These are phyloP conservation scores for Protophormia terraenovae DNA, from an alignment of 2,888 invertebrate species.

Conservation along the genomic window DNA sequence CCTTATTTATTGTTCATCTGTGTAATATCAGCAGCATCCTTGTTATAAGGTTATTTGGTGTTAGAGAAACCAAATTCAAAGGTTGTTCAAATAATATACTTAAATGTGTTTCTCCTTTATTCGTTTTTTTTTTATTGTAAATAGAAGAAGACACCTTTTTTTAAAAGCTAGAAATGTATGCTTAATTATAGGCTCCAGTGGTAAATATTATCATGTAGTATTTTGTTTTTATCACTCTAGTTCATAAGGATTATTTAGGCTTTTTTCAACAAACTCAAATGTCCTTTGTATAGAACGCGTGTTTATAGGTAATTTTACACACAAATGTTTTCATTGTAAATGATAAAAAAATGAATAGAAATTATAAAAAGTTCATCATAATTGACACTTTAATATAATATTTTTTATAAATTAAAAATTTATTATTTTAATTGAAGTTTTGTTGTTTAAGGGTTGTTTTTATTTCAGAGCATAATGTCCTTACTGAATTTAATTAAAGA, in stretches of 20 bases:
- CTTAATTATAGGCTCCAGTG: constrained; percentile 1
- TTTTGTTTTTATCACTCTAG: not conserved
- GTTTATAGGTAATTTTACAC: not conserved
- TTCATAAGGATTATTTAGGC: not conserved
- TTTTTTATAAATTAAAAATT: no score
- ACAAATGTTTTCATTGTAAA: no score
- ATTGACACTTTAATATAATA: no score
- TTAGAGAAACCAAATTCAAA: not conserved
- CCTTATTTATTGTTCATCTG: not conserved
- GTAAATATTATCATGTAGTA: not conserved
- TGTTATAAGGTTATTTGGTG: constrained; percentile 9
- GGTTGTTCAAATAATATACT: constrained; percentile 1
- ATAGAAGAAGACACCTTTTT: not conserved
- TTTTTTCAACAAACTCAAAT: not conserved
- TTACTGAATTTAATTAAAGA: no score
- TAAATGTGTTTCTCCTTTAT: not conserved
- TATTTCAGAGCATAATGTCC: no score
- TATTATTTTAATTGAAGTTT: no score
- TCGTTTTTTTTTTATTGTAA: no score
- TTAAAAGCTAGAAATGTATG: not conserved
- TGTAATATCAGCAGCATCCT: constrained; percentile 31
- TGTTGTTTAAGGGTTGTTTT: no score
- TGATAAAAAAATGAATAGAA: no score
- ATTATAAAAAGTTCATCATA: no score
- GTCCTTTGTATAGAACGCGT: not conserved